Conservation (phyloP, 2,113 vertebrate genomes). For the Crotalus horridus region DNA sequence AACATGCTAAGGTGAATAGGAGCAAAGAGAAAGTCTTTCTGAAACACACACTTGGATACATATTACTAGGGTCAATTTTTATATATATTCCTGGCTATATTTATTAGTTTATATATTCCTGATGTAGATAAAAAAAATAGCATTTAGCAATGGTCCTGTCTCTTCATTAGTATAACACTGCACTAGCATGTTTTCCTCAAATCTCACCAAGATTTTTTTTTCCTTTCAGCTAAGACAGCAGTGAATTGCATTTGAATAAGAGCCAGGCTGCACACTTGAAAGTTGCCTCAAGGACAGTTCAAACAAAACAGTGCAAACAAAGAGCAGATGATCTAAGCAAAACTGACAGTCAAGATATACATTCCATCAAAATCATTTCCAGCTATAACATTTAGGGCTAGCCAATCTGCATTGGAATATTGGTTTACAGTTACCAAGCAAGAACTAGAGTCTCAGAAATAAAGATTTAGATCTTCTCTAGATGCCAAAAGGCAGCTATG, state of each 20-base stretch:
- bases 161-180: not conserved
- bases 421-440: not conserved
- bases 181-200: not conserved
- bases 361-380: not conserved
- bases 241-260: not conserved
- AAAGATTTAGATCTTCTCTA: not conserved
- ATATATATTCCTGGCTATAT: not conserved
- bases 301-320: not conserved
- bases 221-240: not conserved
- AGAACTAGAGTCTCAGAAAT: not conserved
- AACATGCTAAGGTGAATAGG: not conserved
- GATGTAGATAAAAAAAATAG: not conserved
- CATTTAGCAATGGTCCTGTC: not conserved
- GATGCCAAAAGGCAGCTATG: not conserved
- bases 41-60: not conserved
- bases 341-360: not conserved
- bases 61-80: not conserved
- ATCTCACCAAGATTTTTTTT: not conserved
- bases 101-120: not conserved
- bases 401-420: not conserved
- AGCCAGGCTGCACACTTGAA: not conserved
- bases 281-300: not conserved
- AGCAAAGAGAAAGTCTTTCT: not conserved
- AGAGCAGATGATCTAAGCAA: not conserved
- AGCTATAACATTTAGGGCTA: not conserved